Conservation (phyloP, 2,797 vertebrate species). For the Sciurus vulgaris region DNA sequence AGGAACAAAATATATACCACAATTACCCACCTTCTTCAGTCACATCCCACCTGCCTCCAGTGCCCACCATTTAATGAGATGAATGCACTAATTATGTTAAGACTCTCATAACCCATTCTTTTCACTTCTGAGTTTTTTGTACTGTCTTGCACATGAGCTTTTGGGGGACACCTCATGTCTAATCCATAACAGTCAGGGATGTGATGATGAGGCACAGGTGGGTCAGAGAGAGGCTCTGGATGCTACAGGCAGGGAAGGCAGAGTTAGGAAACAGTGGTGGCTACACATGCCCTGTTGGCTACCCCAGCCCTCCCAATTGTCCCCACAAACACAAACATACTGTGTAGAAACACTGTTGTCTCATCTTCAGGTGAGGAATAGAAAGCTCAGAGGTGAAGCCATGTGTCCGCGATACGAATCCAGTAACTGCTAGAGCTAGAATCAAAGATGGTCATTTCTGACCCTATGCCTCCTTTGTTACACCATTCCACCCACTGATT, state of each 20-base stretch:
- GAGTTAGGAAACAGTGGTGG: too few species aligned
- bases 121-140: too few species aligned
- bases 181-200: neutral
- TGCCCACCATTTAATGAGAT: too few species aligned
- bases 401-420: neutral
- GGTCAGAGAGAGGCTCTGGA: neutral
- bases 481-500: neutral
- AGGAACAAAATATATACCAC: too few species aligned
- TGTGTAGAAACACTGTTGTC: neutral
- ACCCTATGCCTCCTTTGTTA: neutral
- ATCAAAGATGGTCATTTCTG: neutral
- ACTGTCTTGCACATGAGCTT: too few species aligned
- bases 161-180: too few species aligned
- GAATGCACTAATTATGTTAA: too few species aligned
- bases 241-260: rapidly evolving
- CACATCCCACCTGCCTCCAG: too few species aligned
- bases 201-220: rapidly evolving
- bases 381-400: neutral
- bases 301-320: rapidly evolving
- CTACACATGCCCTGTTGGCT: neutral
- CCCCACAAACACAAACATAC: neutral
- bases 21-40: too few species aligned
- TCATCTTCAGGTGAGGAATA: neutral
- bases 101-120: too few species aligned
- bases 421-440: neutral